Base-by-base conservation (phyloP, 2,888 invertebrate genomes). In the Yponomeuta plumbellus region DNA sequence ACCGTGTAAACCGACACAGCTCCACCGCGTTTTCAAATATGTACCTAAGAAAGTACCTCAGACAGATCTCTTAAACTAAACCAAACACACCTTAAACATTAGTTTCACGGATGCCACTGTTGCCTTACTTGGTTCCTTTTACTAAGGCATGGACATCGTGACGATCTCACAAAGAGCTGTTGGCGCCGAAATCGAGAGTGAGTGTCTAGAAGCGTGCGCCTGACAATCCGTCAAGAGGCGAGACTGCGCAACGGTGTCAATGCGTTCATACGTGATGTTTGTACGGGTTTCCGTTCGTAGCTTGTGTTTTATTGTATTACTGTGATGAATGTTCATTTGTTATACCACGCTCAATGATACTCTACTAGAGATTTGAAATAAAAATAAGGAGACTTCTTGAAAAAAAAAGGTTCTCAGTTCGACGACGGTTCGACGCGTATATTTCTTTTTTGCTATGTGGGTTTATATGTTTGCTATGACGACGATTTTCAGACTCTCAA, bases 111-210 rank as follows among this genome's bases (percentile, higher is more conserved):
- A 17, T 17, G 44, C 17, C 44, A 52, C 17, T 52, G 8, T 52
- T 17, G 44, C 17, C 17, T 52, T 52, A 52, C 44, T 52, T 17
- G 44, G 17, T 52, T 52, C 44, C 44, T 52, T 52, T 52, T 52
- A 52, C 44, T 52, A 52, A 13, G 17, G 44, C 44, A 13, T 17
- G 17, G 64, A 44, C 44, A 8, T 64, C 64, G 52, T 52, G 52
- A 64, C 52, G 52, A 10, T 73, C 71, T 74, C 73, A 82, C 78
- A 77, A 75, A 71, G 72, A 77, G 70, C 13, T 74, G 75, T 71
- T 78, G 74, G 75, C 73, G 74, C 78, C 77, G 84, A 85, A 84
- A 85, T 72, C 73, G 85, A 85, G 84, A 85, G 85, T 85, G 78
- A 79, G 72, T 52, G 44, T 70, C 21, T 34, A 73, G 73, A 68